Base-by-base conservation (phyloP, 2,888 invertebrate species). In the Corbicula japonica region DNA sequence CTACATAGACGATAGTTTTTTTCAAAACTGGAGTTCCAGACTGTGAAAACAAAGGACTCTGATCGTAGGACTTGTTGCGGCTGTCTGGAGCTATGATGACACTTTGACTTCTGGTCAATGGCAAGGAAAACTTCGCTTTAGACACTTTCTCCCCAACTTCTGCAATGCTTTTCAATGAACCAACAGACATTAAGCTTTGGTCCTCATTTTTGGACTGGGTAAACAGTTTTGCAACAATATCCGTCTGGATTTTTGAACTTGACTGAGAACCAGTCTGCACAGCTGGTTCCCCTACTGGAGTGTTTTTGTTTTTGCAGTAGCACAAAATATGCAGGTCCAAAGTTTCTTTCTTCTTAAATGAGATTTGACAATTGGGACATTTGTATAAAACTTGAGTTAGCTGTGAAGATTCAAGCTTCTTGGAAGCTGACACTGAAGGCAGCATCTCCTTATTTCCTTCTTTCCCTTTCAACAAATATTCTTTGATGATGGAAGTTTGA, bases 321-420 rank as follows among this genome's bases (percentile, higher is more conserved):
- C 96, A 96, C 91, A 95, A 95, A 89, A 96, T 95, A 92, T 98
- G 97, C 74, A 96, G 95, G 92, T 97, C 96, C 86, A 97, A 94
- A 91, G 97, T 97, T 83, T 97, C 97, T 46, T 96, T 96, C 87
- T 96, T 97, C 91, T 96, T 95, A 91, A 96, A 97, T 34, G 96
- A 95, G 91, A 96, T 96, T 90, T 96, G 96, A 92, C 97, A 98
- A 66, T 96, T 94, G 0, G 96, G 95, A 91, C 97, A 97, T 46
- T 76, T 71, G 21, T 54, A 66, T 41, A 66, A 30, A 10, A n/a
- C 18, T 26, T 35, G 35, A n/a, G n/a, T n/a, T n/a, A n/a, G n/a
- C n/a, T n/a, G n/a, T n/a, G n/a, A n/a, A n/a, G n/a, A n/a, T n/a
- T n/a, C n/a, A n/a, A n/a, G n/a, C n/a, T n/a, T n/a, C n/a, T n/a